Conservation (phyloP, 2,888 invertebrate species). For the Saturnia japonica region DNA sequence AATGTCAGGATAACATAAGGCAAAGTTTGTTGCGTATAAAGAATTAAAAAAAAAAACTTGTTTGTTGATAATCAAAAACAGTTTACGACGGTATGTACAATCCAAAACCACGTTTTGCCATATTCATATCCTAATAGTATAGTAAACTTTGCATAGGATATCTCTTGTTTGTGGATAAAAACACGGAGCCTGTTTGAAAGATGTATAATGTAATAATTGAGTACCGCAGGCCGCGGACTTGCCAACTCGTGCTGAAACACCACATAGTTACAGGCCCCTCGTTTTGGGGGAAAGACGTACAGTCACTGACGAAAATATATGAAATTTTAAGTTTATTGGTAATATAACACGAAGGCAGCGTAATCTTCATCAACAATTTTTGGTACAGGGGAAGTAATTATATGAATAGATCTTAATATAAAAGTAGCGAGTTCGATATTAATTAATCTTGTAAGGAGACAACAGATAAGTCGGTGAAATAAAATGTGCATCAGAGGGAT, state of each 20-base stretch:
- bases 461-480: neutral
- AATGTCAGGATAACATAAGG: too few relatives aligned
- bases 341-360: neutral
- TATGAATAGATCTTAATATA: neutral
- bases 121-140: neutral
- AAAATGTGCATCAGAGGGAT: too few relatives aligned
- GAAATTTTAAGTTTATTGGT: neutral
- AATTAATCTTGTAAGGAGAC: neutral
- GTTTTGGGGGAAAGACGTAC: constrained; percentile 7
- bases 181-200: neutral
- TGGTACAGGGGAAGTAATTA: neutral
- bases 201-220: constrained; percentile 12
- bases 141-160: neutral
- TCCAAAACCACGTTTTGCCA: neutral
- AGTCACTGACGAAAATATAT: neutral
- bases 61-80: neutral
- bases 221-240: neutral
- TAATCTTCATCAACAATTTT: neutral
- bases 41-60: too few relatives aligned
- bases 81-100: neutral
- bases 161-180: constrained; percentile 6
- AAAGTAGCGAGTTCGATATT: neutral
- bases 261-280: constrained; percentile 15
- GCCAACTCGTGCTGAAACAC: constrained; percentile 17
- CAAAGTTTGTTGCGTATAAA: too few relatives aligned